A percentile compares a stretch with the other conserved stretches of the same genome.
These are phyloP conservation scores for Porites lobata DNA, from an alignment of 92 coral and sea anemone genomes.

Conservation along the genomic window DNA sequence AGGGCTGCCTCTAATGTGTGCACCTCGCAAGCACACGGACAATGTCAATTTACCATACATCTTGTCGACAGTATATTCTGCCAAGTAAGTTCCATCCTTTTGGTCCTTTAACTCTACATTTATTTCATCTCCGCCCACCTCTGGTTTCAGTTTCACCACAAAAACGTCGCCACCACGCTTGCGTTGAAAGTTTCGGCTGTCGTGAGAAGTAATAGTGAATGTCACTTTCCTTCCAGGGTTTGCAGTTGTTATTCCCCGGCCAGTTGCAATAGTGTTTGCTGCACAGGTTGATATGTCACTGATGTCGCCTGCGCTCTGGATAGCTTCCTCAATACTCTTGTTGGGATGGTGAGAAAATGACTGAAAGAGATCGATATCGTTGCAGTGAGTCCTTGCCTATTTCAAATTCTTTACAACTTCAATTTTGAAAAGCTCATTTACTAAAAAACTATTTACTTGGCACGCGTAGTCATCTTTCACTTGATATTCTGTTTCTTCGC, in stretches of 20 bases:
- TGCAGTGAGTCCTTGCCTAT: no score
- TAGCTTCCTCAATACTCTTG: no score
- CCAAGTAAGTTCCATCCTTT: background rate
- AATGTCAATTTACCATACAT: background rate
- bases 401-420: no score
- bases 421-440: no score
- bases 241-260: background rate
- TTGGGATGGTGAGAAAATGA: no score
- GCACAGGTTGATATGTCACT: background rate
- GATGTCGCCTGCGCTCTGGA: background rate
- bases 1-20: background rate
- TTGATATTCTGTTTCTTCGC: no score
- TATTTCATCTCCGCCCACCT: background rate
- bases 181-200: background rate
- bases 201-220: background rate
- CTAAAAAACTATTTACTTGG: no score
- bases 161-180: background rate
- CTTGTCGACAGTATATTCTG: background rate
- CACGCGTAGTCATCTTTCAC: no score
- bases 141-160: background rate
- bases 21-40: background rate
- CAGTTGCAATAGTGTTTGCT: background rate
- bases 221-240: background rate
- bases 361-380: no score
- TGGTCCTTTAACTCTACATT: background rate